Evolutionary conservation across 2,113 vertebrate genomes (phyloP), one percentile per base, ranked within the genome.

Genomic region (Indicator indicator): DNA sequence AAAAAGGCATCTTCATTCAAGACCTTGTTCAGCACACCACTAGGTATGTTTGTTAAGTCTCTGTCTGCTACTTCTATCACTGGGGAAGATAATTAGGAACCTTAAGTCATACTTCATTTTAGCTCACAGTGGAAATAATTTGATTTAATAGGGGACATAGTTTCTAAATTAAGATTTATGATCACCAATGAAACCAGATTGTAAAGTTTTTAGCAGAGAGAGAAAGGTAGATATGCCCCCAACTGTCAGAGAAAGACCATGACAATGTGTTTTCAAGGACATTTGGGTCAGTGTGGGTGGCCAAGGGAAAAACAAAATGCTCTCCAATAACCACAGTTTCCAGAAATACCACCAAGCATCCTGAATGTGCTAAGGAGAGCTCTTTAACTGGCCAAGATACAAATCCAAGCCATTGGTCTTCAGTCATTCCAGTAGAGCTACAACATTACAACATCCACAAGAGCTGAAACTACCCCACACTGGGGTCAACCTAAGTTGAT

Each of bases 161-260:
- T 16, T 93, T 88, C 54, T 93, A 88, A 81, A 59, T 80, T 33
- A 64, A 73, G 79, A 93, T 88, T 69, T 84, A 46, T 77, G 42
- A 72, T 36, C 48, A 81, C 11, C 36, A 15, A 1, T 76, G 60
- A 68, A 76, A 93, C 3, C 28, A 63, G 20, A 30, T 8, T 36
- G 40, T 55, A 15, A 76, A 56, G 23, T 8, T 65, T 88, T 75
- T 20, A 75, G 13, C n/a, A 60, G 26, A 64, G 28, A 75, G 12
- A 54, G 26, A 54, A 86, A 71, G 54, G 59, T 13, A 67, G 8
- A 14, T 60, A 21, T 32, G 48, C 28, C 13, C 24, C 4, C 32
- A 33, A 78, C 44, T 74, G 27, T 16, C 20, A 46, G 30, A 48
- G 30, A 67, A 38, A 28, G 15, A 40, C 33, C 46, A 26, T 3